phyloP scores from a whole-genome alignment of 2,113 vertebrate genomes.

The Ailuropoda melanoleuca region DNA sequence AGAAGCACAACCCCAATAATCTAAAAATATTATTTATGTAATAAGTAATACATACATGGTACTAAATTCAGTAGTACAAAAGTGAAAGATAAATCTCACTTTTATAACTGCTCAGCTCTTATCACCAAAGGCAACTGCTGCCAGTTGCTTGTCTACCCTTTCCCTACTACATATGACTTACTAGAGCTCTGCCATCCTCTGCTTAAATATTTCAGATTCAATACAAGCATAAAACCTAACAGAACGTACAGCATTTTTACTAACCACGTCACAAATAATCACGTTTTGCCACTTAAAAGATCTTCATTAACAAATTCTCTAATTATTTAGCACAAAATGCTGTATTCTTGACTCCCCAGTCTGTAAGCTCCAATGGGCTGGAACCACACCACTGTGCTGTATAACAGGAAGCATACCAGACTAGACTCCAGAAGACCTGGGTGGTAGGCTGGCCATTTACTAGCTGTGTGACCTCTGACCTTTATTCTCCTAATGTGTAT shows the following conservation, averaged over 20 bases:
- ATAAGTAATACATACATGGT: neutral
- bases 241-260: neutral
- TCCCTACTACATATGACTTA: slow-evolving; percentile 7
- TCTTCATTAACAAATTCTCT: neutral
- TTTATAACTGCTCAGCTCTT: neutral
- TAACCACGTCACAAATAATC: slow-evolving; percentile 54
- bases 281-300: slow-evolving; percentile 9
- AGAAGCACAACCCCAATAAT: neutral
- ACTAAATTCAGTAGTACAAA: slow-evolving; percentile 31
- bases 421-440: neutral
- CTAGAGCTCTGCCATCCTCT: neutral
- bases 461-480: neutral
- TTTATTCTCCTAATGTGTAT: neutral
- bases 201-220: slow-evolving; percentile 9
- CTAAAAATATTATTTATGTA: neutral
- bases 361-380: neutral
- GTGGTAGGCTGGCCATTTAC: neutral
- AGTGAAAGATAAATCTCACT: neutral
- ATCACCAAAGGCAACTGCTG: neutral
- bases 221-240: slow-evolving; percentile 4
- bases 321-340: neutral
- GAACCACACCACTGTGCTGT: neutral
- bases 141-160: neutral
- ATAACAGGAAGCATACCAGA: neutral
- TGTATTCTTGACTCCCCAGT: neutral